A percentile compares a stretch with the other conserved stretches of the same genome.
Evolutionary conservation across 2,888 invertebrate species (phyloP).

Genomic region (Muschampia plurimacula): DNA sequence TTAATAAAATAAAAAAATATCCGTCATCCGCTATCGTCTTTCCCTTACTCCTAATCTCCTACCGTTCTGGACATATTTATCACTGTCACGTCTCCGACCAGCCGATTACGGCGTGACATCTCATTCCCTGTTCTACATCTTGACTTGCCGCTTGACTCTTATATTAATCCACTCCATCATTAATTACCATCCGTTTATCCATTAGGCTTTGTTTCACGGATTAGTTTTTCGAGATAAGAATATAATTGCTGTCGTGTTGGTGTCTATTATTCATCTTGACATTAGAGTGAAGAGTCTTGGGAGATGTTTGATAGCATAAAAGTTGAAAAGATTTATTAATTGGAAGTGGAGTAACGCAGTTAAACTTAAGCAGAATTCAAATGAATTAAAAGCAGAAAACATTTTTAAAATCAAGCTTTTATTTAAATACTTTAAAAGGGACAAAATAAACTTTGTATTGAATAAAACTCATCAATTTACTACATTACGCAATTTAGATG

Average conservation of each 20-base stretch:
- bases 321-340: neutral
- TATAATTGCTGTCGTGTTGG: conserved; percentile 11
- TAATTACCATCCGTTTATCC: conserved; percentile 39
- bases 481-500: too few species aligned
- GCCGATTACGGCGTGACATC: conserved; percentile 38
- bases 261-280: conserved; percentile 29
- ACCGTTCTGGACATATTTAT: neutral
- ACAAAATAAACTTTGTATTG: too few species aligned
- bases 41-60: neutral
- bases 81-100: conserved; percentile 35
- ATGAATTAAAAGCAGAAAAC: too few species aligned
- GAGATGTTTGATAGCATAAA: neutral
- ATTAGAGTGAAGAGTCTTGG: neutral
- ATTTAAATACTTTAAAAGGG: too few species aligned
- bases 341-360: neutral
- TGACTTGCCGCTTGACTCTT: conserved; percentile 34
- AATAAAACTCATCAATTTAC: too few species aligned
- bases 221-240: conserved; percentile 36
- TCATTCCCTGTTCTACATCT: conserved; percentile 40
- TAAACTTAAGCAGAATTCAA: too few species aligned
- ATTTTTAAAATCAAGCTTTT: too few species aligned
- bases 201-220: conserved; percentile 35
- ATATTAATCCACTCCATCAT: conserved; percentile 37
- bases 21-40: neutral
- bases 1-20: neutral